phyloP scores from a whole-genome alignment of 2,797 vertebrate genomes.

The Bovichtus diacanthus region DNA sequence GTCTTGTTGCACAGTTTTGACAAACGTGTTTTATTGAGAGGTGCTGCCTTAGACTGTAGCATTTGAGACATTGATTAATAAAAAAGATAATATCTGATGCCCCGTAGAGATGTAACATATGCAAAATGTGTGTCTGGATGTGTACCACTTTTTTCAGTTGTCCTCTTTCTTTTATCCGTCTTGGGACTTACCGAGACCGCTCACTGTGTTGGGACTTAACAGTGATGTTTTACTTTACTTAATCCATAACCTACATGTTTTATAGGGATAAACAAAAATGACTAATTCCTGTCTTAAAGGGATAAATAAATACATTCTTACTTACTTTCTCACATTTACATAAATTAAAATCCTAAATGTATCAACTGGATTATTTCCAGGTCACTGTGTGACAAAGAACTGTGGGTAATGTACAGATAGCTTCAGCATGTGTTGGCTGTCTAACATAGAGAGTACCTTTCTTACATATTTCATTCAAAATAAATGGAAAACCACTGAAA shows the following conservation, averaged over 20 bases:
- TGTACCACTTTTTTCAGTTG: constrained; percentile 15
- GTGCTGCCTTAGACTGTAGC: background rate
- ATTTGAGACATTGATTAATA: background rate
- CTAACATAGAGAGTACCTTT: too few relatives aligned
- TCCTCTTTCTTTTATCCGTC: constrained; percentile 22
- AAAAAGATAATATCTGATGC: background rate
- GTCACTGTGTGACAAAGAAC: constrained; percentile 21
- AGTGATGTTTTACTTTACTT: constrained; percentile 37
- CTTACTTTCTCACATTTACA: constrained; percentile 26
- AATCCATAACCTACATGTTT: constrained; percentile 50
- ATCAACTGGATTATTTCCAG: constrained; percentile 1
- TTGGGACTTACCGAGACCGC: constrained; percentile 37
- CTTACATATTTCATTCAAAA: background rate
- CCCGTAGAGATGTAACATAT: background rate
- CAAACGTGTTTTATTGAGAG: background rate
- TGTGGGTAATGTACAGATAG: background rate
- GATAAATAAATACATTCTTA: constrained; percentile 23
- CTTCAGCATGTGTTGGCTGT: too few relatives aligned
- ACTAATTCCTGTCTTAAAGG: constrained; percentile 23
- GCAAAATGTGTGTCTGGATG: background rate
- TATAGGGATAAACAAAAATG: constrained; percentile 39
- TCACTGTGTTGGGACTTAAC: constrained; percentile 40
- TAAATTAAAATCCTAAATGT: constrained; percentile 21
- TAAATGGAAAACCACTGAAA: background rate
- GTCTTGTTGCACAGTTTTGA: background rate